Evolutionary conservation across 2,113 vertebrate genomes (phyloP).

Genomic region (Tachycineta bicolor): DNA sequence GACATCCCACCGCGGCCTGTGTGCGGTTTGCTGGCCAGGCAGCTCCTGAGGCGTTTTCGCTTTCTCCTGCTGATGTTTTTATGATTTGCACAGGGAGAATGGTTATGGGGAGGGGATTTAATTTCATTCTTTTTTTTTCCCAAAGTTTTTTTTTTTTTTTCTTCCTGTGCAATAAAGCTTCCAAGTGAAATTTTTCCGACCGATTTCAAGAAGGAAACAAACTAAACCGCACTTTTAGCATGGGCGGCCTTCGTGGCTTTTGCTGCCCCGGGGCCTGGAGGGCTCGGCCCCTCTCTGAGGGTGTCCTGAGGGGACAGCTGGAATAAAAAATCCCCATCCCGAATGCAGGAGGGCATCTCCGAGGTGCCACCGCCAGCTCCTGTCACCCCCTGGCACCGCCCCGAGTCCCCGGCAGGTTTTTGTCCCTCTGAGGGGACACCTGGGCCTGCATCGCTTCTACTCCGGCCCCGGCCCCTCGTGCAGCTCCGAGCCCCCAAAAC

Average conservation of each 20-base stretch:
- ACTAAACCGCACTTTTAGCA: slow-evolving; percentile 23
- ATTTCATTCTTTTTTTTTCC: not conserved
- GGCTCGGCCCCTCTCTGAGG: not conserved
- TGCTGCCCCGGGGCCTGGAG: not conserved
- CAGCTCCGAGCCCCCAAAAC: not conserved
- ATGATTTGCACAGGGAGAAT: not conserved
- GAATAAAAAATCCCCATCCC: not conserved
- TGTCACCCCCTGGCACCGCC: accelerated
- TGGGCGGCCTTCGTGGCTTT: not conserved
- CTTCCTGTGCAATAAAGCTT: slow-evolving; percentile 18
- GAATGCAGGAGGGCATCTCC: not conserved
- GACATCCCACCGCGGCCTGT: not conserved
- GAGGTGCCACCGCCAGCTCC: not conserved
- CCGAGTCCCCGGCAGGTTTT: not conserved
- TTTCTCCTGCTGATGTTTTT: slow-evolving; percentile 13
- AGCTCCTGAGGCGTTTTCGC: not conserved
- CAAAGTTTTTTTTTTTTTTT: not conserved
- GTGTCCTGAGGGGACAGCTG: not conserved
- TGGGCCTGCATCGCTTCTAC: not conserved
- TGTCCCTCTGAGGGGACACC: not conserved
- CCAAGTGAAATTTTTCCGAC: not conserved
- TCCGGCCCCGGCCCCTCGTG: accelerated
- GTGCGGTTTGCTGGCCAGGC: not conserved
- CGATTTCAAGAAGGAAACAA: slow-evolving; percentile 27
- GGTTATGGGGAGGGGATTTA: not conserved